Evolutionary conservation across 2,888 invertebrate species (phyloP), one percentile per base, ranked within the genome.

Genomic region (Dolichomitus sp.): DNA sequence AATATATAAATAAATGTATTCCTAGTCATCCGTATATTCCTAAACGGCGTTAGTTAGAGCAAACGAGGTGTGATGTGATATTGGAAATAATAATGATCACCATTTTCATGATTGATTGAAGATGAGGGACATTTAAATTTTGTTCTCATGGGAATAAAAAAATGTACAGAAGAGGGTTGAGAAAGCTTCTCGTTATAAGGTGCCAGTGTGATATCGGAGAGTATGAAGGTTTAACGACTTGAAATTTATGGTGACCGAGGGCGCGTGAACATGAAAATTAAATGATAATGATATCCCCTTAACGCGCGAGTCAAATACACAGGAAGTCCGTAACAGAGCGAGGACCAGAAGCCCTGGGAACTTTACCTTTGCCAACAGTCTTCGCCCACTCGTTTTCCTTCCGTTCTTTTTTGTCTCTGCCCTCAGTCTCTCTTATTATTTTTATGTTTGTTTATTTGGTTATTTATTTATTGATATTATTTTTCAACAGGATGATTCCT

Each of bases 211-310:
- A 40, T 65, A 54, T 45, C 54, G 12, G n/a, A 19, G 40, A 6
- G 30, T 5, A 30, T 17, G 0, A 19, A 59, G 30, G 80, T 87
- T 87, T 89, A 90, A 91, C 88, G 91, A 89, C 80, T 84, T 84
- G 85, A 87, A 88, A 84, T 82, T 80, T 79, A 82, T 74, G 78
- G 79, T 85, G 81, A 77, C 78, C 82, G 82, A 54, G 75, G 73
- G 74, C 80, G 85, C 79, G 83, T 73, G 74, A 85, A 83, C 66
- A 69, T 57, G 87, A 87, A 88, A 91, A 92, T 91, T 89, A 90
- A 91, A 90, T 91, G 90, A 92, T 92, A 92, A 92, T 92, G 92
- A 91, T 89, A 91, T 91, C 85, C 84, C 63, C 83, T 69, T 72
- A 66, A 37, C 40, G 73, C 50, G 42, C 19, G 66, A 78, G 57